Base-by-base conservation (phyloP, 1,140 invertebrate species). In the Sarcophaga bullata region DNA sequence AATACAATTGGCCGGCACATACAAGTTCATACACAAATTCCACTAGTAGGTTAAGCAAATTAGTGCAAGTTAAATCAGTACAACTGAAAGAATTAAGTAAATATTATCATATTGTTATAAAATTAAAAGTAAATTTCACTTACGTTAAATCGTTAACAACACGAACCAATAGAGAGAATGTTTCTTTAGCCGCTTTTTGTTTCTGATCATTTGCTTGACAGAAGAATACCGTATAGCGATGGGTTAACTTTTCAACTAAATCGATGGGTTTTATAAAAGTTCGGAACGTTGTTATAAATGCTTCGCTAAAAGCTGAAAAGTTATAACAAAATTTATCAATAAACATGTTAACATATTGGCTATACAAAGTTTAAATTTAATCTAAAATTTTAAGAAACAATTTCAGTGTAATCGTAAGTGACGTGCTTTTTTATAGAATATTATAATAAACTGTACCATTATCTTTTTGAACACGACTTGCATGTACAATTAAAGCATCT, bases 221-320 rank as follows among this genome's bases (percentile, higher is more conserved):
- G 85, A 94, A 94, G 85, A 98, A 97, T 86, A 95, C 94, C 89
- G 88, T 87, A 84, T 91, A 91, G 83, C 98, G 93, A 89, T 95
- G 94, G 85, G 97, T 94, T 62, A 99, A 91, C 90, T 98, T 98
- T 86, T 94, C 93, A 84, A 99, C 95, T 82, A 99, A 92, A 83
- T 96, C 95, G 81, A 94, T 90, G n/a, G 98, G 96, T 73, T 95
- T 92, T 86, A 99, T 94, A 91, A 99, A 98, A 82, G 97, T 99
- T 85, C 98, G 93, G 91, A 99, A 99, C 62, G 98, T 99, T 37
- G 97, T 97, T 84, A 99, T 93, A 91, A 99, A 99, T 54, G 98
- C 97, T 92, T 99, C 97, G 92, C 98, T 97, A 91, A 98, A 99
- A 85, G 87, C 86, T 90, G 85, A 84, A 86, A 84, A 86, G 85